Evolutionary conservation across 2,113 vertebrate genomes (phyloP).

Genomic region (Procavia capensis): DNA sequence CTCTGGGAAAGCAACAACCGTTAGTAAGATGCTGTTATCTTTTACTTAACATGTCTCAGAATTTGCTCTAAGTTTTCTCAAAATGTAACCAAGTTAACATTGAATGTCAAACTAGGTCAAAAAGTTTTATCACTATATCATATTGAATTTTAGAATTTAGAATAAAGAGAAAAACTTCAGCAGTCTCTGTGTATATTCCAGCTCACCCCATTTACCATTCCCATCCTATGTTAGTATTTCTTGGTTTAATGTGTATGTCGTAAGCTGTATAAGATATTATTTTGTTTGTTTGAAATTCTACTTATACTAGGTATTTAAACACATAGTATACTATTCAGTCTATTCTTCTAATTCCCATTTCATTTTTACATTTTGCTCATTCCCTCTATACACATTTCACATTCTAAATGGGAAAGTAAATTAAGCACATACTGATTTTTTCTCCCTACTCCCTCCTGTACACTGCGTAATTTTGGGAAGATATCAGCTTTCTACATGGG

Average conservation of each 20-base stretch:
- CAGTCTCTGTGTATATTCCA: neutral
- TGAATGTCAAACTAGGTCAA: neutral
- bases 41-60: neutral
- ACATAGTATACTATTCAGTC: neutral
- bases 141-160: neutral
- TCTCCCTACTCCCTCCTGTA: neutral
- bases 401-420: neutral
- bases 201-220: neutral
- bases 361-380: constrained; percentile 30
- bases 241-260: neutral
- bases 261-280: neutral
- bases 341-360: neutral
- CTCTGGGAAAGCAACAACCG: neutral
- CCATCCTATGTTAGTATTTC: neutral
- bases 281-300: constrained; percentile 25
- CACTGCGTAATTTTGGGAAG: neutral
- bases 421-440: neutral
- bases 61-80: neutral
- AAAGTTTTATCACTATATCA: neutral
- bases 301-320: neutral
- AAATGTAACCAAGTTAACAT: neutral
- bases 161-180: neutral
- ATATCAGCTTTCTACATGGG: neutral
- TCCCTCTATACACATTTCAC: neutral
- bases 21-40: neutral